phyloP scores from a whole-genome alignment of 2,113 vertebrate genomes.

The Naja naja region DNA sequence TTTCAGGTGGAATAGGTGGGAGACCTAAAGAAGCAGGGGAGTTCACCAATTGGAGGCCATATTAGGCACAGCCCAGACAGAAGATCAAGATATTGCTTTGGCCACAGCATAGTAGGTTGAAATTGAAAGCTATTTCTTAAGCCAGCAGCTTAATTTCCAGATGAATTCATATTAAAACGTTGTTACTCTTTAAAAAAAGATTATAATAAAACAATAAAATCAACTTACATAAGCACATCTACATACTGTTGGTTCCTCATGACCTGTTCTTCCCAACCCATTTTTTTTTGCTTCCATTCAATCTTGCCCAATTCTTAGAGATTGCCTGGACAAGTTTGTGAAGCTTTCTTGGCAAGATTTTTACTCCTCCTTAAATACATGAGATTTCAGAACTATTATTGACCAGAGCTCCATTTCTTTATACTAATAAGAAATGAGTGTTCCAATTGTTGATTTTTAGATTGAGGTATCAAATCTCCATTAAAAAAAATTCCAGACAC shows the following conservation, averaged over 20 bases:
- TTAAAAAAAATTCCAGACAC: background rate
- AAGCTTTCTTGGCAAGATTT: too few species aligned
- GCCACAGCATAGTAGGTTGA: background rate
- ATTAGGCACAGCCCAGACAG: background rate
- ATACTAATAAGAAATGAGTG: background rate
- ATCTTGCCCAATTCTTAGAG: too few species aligned
- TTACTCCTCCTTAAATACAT: background rate
- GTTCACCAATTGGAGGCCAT: background rate
- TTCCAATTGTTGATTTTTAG: background rate
- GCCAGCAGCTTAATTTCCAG: background rate
- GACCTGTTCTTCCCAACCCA: background rate
- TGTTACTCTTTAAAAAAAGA: background rate
- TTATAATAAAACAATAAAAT: background rate
- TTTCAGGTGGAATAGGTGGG: background rate
- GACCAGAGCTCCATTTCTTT: background rate
- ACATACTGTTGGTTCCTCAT: background rate
- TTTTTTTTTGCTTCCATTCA: too few species aligned
- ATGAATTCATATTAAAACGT: background rate
- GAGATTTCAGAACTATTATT: background rate
- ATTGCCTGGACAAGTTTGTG: too few species aligned
- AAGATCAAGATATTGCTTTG: background rate
- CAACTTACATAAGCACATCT: background rate
- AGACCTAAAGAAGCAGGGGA: background rate
- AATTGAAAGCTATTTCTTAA: background rate
- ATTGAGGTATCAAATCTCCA: background rate